phyloP scores from a whole-genome alignment of 2,797 vertebrate species.

The Cheirogaleus major region DNA sequence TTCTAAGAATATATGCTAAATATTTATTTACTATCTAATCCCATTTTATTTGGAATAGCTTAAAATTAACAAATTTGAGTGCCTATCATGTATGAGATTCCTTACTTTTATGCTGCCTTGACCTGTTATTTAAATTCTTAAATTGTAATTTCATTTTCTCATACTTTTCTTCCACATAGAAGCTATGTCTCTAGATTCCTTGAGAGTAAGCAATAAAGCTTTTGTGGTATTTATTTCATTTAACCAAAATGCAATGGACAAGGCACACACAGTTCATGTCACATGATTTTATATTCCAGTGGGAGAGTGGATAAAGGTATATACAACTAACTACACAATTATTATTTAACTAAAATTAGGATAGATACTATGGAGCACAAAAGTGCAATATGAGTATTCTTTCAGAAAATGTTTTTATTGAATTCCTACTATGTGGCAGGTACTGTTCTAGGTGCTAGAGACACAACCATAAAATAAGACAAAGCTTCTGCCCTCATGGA shows the following conservation, averaged over 20 bases:
- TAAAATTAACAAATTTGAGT: constrained; percentile 23
- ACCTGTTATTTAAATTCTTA: constrained; percentile 24
- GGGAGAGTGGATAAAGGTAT: neutral
- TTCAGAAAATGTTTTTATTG: constrained; percentile 6
- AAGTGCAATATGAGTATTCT: neutral
- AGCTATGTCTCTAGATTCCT: neutral
- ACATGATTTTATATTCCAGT: constrained; percentile 3
- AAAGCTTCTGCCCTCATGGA: neutral
- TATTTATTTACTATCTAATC: constrained; percentile 29
- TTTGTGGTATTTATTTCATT: constrained; percentile 10
- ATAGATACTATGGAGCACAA: neutral
- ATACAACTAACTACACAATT: neutral
- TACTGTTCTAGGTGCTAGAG: neutral
- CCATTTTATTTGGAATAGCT: neutral
- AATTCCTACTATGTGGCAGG: neutral
- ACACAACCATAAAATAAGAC: neutral
- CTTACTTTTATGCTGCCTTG: neutral
- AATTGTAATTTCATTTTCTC: neutral
- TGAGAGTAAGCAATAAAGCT: neutral
- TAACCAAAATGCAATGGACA: constrained; percentile 23
- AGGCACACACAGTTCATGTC: neutral
- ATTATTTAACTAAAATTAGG: constrained; percentile 17
- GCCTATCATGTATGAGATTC: neutral
- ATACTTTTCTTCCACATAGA: constrained; percentile 6
- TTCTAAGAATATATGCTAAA: constrained; percentile 2